Conservation (phyloP, 2,888 invertebrate species). For the Orthosia cruda region DNA sequence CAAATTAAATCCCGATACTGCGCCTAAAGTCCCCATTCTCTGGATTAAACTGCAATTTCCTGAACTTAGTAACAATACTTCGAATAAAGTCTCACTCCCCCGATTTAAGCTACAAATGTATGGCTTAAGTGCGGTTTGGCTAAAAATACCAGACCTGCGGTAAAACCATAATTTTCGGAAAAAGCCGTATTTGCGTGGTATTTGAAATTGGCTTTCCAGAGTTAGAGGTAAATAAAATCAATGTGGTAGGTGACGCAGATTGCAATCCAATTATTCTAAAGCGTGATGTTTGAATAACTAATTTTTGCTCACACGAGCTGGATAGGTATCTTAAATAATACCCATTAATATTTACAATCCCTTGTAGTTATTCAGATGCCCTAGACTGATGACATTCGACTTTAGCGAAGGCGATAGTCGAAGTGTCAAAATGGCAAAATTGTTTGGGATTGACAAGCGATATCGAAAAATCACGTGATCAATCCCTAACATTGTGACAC, state of each 20-base stretch:
- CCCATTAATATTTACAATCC: not conserved
- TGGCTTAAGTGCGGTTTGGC: constrained; percentile 31
- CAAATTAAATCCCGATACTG: constrained; percentile 35
- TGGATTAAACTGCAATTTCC: constrained; percentile 60
- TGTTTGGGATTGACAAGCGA: too few relatives aligned
- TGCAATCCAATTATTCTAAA: constrained; percentile 14
- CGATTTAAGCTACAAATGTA: constrained; percentile 54
- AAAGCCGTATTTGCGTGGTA: constrained; percentile 37
- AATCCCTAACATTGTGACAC: too few relatives aligned
- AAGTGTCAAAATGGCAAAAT: too few relatives aligned
- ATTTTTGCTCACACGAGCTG: not conserved
- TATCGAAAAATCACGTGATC: too few relatives aligned
- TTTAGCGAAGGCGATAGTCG: too few relatives aligned
- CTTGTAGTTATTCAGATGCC: not conserved
- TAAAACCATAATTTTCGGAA: constrained; percentile 44
- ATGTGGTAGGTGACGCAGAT: constrained; percentile 25
- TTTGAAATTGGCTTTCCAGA: constrained; percentile 40
- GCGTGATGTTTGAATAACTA: constrained; percentile 3
- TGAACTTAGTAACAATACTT: constrained; percentile 46
- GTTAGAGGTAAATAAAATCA: constrained; percentile 24
- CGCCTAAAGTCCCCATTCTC: constrained; percentile 29
- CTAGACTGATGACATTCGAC: too few relatives aligned
- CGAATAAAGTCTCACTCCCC: constrained; percentile 45
- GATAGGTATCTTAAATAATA: not conserved
- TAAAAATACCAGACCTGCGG: constrained; percentile 38